Percentiles rank a stretch among this genome's conserved stretches.
These are phyloP conservation scores for Cremastobaeus sp. DNA, from an alignment of 2,888 invertebrate species.

Conservation along the genomic window DNA sequence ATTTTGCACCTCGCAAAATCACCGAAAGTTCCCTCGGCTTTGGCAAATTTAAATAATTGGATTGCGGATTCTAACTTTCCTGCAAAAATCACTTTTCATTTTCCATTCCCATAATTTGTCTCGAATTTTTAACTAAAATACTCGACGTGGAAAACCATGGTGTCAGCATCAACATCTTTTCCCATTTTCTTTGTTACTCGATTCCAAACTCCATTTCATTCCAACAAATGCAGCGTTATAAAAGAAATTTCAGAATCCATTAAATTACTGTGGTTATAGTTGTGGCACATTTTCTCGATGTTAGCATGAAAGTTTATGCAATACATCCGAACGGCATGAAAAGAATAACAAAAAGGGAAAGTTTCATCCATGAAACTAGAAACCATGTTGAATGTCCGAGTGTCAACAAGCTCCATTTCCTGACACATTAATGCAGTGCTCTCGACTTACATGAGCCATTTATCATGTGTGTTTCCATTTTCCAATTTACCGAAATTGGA, in stretches of 20 bases:
- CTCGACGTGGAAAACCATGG: too few relatives aligned
- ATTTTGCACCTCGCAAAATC: too few relatives aligned
- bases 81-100: too few relatives aligned
- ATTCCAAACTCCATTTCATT: constrained; percentile 18
- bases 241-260: constrained; percentile 34
- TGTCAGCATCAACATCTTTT: too few relatives aligned
- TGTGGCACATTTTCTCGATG: constrained; percentile 32
- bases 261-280: constrained; percentile 41
- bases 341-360: constrained; percentile 59
- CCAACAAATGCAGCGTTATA: constrained; percentile 30
- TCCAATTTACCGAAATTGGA: constrained; percentile 31
- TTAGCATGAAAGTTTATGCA: constrained; percentile 50
- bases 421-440: constrained; percentile 49
- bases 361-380: constrained; percentile 64
- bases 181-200: too few relatives aligned
- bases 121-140: too few relatives aligned
- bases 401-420: constrained; percentile 62
- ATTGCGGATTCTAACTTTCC: too few relatives aligned
- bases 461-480: constrained; percentile 45
- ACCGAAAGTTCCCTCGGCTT: too few relatives aligned
- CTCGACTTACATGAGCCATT: constrained; percentile 43
- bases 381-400: constrained; percentile 66
- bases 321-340: constrained; percentile 25
- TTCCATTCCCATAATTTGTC: too few relatives aligned
- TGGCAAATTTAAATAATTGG: too few relatives aligned